Evolutionary conservation across 2,797 vertebrate species (phyloP), one percentile per base, ranked within the genome.

Genomic region (Martes flavigula): DNA sequence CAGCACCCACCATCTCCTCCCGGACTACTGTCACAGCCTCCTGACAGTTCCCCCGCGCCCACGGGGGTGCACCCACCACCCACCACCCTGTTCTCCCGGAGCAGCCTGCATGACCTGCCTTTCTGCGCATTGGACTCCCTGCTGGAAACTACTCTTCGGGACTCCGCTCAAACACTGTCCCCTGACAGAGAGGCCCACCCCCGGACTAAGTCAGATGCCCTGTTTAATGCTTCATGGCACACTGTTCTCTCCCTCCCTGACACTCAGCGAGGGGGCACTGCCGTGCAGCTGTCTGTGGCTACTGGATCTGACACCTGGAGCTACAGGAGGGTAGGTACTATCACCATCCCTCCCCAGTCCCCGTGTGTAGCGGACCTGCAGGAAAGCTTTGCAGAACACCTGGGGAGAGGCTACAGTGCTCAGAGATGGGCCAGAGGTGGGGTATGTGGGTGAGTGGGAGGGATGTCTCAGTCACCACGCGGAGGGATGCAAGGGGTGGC

Each of bases 331-430:
- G 25, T 0, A n/a, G 48, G 18, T 14, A 18, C 68, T 11, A 32
- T 15, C 73, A 0, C 18, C 23, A 0, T 2, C 25, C 8, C 23
- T 0, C 46, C 30, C 20, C 0, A 0, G 27, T 4, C 40, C 35
- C 43, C 1, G 0, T 17, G 7, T 0, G 20, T 0, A 27, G 27
- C 27, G 11, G 23, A 6, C 17, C 38, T 56, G 78, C 60, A 23
- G 32, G 2, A 4, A 3, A 13, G 20, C 25, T 12, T 10, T 64
- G 4, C 2, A 27, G 35, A n/a, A 21, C 2, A 64, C 23, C 32
- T 1, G 1, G 3, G 20, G 3, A 14, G 46, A 38, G 8, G 35
- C 23, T 35, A 15, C 14, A 3, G 48, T 17, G 5, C 15, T 3
- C 4, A 2, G 64, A 56, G 14, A 5, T 9, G 0, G 32, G n/a